Evolutionary conservation across 2,888 invertebrate species (phyloP).

Genomic region (Netelia virgata): DNA sequence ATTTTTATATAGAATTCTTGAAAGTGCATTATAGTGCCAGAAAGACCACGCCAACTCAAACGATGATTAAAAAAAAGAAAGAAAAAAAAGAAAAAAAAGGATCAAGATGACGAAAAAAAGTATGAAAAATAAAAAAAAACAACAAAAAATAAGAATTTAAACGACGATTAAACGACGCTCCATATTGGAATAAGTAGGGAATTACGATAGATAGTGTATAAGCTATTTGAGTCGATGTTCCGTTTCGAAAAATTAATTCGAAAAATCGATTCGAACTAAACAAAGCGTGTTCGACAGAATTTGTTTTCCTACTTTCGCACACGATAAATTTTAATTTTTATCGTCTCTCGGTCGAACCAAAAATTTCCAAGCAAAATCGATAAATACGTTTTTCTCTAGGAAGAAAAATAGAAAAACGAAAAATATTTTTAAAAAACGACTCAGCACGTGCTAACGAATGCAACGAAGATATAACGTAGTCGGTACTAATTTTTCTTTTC

Average conservation of each 20-base stretch:
- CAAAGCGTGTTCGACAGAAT: not conserved
- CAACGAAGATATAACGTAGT: conserved; percentile 51
- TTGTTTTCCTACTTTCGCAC: not conserved
- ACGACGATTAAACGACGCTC: conserved; percentile 23
- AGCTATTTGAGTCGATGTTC: too few species aligned
- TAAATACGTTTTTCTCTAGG: not conserved
- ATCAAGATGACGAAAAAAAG: conserved; percentile 70
- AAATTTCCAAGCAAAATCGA: not conserved
- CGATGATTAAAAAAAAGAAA: conserved; percentile 59
- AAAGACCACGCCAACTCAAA: conserved; percentile 78
- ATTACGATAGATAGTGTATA: conserved; percentile 22
- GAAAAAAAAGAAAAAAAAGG: conserved; percentile 56
- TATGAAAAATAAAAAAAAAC: not conserved
- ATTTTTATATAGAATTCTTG: conserved; percentile 84
- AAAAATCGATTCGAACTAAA: too few species aligned
- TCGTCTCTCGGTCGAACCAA: not conserved
- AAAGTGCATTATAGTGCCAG: conserved; percentile 84
- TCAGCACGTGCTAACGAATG: conserved; percentile 50
- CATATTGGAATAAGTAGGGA: conserved; percentile 32
- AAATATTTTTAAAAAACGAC: conserved; percentile 22
- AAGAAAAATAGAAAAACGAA: conserved; percentile 27
- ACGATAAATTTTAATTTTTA: conserved; percentile 7
- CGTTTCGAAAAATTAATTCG: not conserved
- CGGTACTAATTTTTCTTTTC: conserved; percentile 21
- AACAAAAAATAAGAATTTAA: too few species aligned